Evolutionary conservation across 2,113 vertebrate species (phyloP).

Genomic region (Amazona vittata): DNA sequence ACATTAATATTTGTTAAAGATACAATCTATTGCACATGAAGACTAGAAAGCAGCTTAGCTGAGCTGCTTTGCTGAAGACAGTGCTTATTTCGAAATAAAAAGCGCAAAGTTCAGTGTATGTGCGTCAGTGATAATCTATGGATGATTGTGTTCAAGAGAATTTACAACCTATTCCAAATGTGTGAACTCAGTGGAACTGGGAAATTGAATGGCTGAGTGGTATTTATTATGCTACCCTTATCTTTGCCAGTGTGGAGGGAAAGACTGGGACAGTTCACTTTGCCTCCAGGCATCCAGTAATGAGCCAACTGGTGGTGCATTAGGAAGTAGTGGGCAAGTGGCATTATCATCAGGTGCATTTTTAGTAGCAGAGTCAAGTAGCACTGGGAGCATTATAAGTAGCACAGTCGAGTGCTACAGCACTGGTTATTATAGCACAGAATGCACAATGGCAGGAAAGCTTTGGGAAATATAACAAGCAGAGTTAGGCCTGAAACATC

Average conservation of each 20-base stretch:
- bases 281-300: conserved; percentile 70
- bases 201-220: conserved; percentile 43
- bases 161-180: conserved; percentile 43
- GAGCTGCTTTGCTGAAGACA: conserved; percentile 34
- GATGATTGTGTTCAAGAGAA: conserved; percentile 26
- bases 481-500: conserved; percentile 39
- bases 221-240: conserved; percentile 58
- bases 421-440: conserved; percentile 48
- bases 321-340: conserved; percentile 62
- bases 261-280: conserved; percentile 61
- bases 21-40: conserved; percentile 58
- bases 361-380: conserved; percentile 66
- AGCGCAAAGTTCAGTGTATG: conserved; percentile 30
- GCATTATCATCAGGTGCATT: conserved; percentile 66
- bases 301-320: conserved; percentile 63
- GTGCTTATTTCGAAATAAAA: conserved; percentile 70
- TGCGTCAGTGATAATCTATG: conserved; percentile 41
- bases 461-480: conserved; percentile 59
- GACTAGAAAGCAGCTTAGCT: conserved; percentile 39
- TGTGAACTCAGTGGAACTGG: conserved; percentile 29
- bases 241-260: conserved; percentile 33
- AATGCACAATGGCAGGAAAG: conserved; percentile 47
- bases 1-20: conserved; percentile 75
- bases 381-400: conserved; percentile 55
- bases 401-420: conserved; percentile 39